Evolutionary conservation across 2,113 vertebrate species (phyloP), one percentile per base, ranked within the genome.

Genomic region (Catharus minimus): DNA sequence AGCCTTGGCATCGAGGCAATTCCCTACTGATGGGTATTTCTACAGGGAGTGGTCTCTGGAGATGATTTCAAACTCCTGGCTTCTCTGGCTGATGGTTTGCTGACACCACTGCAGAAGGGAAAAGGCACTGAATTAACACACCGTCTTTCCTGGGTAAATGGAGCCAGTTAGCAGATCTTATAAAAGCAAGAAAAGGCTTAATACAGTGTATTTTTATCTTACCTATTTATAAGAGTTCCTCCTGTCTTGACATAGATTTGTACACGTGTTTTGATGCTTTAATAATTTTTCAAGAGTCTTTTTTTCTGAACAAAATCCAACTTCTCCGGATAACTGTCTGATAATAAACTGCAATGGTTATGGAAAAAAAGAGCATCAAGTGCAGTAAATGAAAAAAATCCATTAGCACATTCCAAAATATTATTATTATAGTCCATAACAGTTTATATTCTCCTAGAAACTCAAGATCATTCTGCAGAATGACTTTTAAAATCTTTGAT

Each of bases 401-500:
- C 52, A 77, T 49, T 66, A 74, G 30, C 60, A 67, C 58, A 39
- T 74, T 52, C 62, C 30, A 56, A 66, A 82, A 82, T 47, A 23
- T 85, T 87, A 66, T 75, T 81, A 30, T 52, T 52, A 33, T 82
- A 89, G 89, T 77, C 84, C 82, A 66, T 85, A 92, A 69, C 44
- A 52, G 50, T 73, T 93, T 75, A 28, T 24, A 76, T 88, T 77
- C 56, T 30, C 36, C 20, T 89, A 60, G 89, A 94, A 73, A 88
- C 74, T n/a, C 71, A 82, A 52, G 24, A 82, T 76, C 36, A 26
- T 82, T 87, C 72, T 82, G 43, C 62, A 89, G 55, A 95, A 92
- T 80, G 74, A 69, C 75, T 86, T 95, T 87, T 90, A 28, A 90
- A 89, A 79, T 94, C 66, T 89, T 79, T 85, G 55, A 68, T 91